phyloP scores from a whole-genome alignment of 2,888 invertebrate genomes.

The Tricholauxania praeusta region DNA sequence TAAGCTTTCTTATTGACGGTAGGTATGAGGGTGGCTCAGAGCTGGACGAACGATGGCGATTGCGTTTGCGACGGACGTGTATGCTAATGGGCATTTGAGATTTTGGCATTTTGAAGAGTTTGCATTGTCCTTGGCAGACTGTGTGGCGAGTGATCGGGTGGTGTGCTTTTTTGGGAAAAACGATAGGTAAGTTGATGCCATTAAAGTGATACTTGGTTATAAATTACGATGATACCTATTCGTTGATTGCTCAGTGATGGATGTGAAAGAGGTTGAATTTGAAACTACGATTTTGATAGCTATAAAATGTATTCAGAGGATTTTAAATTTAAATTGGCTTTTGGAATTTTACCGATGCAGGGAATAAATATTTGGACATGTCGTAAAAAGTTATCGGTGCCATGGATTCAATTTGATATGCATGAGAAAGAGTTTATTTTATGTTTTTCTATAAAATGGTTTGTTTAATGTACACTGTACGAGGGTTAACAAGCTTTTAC shows the following conservation, averaged over 20 bases:
- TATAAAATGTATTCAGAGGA: slow-evolving; percentile 12
- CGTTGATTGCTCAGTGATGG: slow-evolving; percentile 63
- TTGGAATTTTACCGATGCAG: slow-evolving; percentile 7
- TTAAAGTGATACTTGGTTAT: slow-evolving; percentile 49
- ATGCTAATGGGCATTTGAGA: slow-evolving; percentile 63
- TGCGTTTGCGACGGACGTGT: slow-evolving; percentile 38
- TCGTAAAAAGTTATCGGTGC: not conserved
- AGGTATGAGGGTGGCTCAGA: slow-evolving; percentile 24
- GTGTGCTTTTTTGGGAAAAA: slow-evolving; percentile 47
- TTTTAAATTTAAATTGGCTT: slow-evolving; percentile 25
- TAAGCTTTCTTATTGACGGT: not conserved
- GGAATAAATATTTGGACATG: not conserved
- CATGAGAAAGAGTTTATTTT: not conserved
- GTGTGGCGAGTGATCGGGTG: slow-evolving; percentile 20
- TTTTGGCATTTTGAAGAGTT: slow-evolving; percentile 60
- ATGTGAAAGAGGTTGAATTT: slow-evolving; percentile 48
- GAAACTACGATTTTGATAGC: slow-evolving; percentile 16
- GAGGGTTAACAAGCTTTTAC: too few relatives aligned
- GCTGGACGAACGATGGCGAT: slow-evolving; percentile 11
- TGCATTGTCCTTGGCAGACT: not conserved
- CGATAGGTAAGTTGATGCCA: slow-evolving; percentile 60
- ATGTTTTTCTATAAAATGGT: too few relatives aligned
- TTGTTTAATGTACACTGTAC: too few relatives aligned
- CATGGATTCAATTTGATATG: not conserved
- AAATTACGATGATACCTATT: slow-evolving; percentile 56